These are phyloP conservation scores for Noctua janthe DNA, from an alignment of 2,888 invertebrate genomes.

Conservation along the genomic window DNA sequence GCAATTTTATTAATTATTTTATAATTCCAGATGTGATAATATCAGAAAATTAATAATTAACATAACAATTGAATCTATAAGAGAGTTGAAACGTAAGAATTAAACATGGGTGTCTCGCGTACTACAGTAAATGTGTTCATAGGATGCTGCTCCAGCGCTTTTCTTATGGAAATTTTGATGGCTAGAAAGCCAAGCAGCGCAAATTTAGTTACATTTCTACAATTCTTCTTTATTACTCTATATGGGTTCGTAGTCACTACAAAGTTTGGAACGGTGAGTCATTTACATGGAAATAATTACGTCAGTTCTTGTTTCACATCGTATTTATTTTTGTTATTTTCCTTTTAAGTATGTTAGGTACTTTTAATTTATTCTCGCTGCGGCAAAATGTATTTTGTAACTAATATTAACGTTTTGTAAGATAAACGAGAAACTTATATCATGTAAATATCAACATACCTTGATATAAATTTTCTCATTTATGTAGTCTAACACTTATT, in stretches of 20 bases:
- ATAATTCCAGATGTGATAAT: conserved; percentile 15
- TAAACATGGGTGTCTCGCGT: conserved; percentile 74
- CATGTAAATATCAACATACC: too few relatives aligned
- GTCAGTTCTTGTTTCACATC: conserved; percentile 21
- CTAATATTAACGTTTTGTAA: not conserved
- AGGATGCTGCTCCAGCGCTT: conserved; percentile 84
- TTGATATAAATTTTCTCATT: not conserved
- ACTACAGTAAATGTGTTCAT: conserved; percentile 79
- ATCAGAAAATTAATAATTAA: not conserved
- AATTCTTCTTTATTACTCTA: conserved; percentile 83
- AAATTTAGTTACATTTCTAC: conserved; percentile 85
- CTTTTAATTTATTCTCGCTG: conserved; percentile 6
- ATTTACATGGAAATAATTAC: conserved; percentile 29
- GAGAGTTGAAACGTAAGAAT: not conserved
- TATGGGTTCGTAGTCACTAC: conserved; percentile 82
- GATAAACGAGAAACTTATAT: too few relatives aligned
- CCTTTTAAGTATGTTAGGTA: conserved; percentile 23
- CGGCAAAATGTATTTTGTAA: conserved; percentile 1
- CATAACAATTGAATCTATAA: not conserved
- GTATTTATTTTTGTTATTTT: conserved; percentile 51
- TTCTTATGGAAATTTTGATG: conserved; percentile 87
- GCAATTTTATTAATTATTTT: not conserved
- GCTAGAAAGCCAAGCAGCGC: conserved; percentile 79
- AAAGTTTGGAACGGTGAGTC: conserved; percentile 82
- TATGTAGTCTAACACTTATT: not conserved